These are phyloP conservation scores for Ctena decussata DNA, from an alignment of 2,888 invertebrate genomes.

Conservation along the genomic window DNA sequence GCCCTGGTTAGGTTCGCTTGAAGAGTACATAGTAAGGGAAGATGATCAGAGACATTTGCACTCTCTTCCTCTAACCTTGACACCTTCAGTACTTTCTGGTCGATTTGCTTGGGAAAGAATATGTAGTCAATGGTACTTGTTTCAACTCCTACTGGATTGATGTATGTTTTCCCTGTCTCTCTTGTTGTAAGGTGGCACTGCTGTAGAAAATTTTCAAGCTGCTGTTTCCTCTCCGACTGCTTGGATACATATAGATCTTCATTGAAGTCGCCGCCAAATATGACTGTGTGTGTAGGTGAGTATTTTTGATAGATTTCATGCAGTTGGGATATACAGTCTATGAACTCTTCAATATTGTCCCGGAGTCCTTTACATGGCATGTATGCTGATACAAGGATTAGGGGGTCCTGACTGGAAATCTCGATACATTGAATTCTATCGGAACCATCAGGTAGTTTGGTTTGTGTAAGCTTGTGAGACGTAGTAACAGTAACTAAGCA, in stretches of 20 bases:
- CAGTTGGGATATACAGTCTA: slow-evolving; percentile 10
- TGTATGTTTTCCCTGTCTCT: slow-evolving; percentile 5
- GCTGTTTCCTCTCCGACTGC: neutral
- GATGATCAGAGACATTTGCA: slow-evolving; percentile 27
- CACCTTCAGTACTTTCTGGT: neutral
- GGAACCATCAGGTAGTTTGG: neutral
- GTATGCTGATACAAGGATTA: slow-evolving; percentile 11
- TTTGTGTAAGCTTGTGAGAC: too few species aligned
- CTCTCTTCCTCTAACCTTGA: neutral
- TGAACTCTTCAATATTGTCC: neutral
- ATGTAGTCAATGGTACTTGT: slow-evolving; percentile 20
- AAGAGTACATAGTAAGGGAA: neutral
- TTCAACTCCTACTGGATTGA: slow-evolving; percentile 24
- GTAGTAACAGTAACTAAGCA: too few species aligned
- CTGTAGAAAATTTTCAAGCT: neutral
- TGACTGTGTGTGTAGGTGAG: slow-evolving; percentile 4
- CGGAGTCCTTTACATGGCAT: slow-evolving; percentile 16
- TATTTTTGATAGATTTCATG: slow-evolving; percentile 24
- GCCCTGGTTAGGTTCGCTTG: neutral
- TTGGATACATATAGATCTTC: slow-evolving; percentile 1
- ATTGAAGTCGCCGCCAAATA: slow-evolving; percentile 30
- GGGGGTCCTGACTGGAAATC: neutral
- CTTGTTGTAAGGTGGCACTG: neutral
- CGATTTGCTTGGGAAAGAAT: neutral
- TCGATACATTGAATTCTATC: slow-evolving; percentile 30